Percentiles rank a stretch among this genome's conserved stretches.
These are phyloP conservation scores for Atethmia centrago DNA, from an alignment of 2,888 invertebrate genomes.

Conservation along the genomic window DNA sequence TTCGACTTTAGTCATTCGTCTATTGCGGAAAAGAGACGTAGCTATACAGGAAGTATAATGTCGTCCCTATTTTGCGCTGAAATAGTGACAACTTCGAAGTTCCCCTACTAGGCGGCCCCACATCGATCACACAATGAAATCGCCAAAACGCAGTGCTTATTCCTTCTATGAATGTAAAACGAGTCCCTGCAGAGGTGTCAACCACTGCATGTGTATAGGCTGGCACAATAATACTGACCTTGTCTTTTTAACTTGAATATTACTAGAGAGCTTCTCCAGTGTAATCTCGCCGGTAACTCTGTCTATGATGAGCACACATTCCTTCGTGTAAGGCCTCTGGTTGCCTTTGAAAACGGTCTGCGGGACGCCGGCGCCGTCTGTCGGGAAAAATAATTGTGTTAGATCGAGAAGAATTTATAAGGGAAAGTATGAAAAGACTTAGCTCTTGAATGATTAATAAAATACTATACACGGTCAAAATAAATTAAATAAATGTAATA, in stretches of 20 bases:
- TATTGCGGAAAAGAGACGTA: neutral
- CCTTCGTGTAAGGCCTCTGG: conserved; percentile 97
- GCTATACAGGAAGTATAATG: neutral
- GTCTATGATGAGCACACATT: conserved; percentile 98
- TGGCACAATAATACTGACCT: conserved; percentile 88
- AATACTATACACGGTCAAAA: neutral
- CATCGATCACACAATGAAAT: neutral
- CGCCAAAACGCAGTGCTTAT: neutral
- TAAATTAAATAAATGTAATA: neutral
- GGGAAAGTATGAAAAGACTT: neutral
- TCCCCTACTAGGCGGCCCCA: neutral
- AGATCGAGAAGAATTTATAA: neutral
- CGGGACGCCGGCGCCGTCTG: conserved; percentile 97
- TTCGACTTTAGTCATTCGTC: too few relatives aligned
- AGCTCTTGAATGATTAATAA: neutral
- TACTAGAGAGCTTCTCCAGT: conserved; percentile 97
- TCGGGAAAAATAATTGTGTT: conserved; percentile 15
- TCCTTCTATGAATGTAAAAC: neutral
- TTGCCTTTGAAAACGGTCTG: conserved; percentile 99
- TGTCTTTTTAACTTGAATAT: conserved; percentile 98
- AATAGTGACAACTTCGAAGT: too few relatives aligned
- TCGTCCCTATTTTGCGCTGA: neutral
- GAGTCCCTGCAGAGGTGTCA: conserved; percentile 14
- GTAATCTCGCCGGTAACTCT: conserved; percentile 97
- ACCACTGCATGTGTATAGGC: neutral